A percentile compares a stretch with the other conserved stretches of the same genome.
Evolutionary conservation across 2,113 vertebrate genomes (phyloP).

Genomic region (Dinomys branickii): DNA sequence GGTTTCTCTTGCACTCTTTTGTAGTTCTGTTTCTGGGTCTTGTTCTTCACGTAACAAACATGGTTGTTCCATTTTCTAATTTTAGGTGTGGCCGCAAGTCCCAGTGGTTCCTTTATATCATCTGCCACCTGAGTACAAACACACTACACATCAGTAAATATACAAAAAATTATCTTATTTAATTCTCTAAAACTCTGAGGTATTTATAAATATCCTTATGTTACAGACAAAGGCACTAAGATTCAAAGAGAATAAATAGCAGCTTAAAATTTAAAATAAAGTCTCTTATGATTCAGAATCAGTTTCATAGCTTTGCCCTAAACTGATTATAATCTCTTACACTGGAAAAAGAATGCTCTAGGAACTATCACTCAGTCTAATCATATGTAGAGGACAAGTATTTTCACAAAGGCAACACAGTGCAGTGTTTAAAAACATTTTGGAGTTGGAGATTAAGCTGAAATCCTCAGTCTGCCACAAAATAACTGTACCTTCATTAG

Average conservation of each 20-base stretch:
- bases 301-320: background rate
- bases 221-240: background rate
- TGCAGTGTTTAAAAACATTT: background rate
- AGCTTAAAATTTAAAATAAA: constrained; percentile 12
- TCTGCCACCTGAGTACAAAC: constrained; percentile 71
- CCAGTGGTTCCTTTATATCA: constrained; percentile 50
- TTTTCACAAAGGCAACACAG: background rate
- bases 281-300: background rate
- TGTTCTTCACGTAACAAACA: background rate
- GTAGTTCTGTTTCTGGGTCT: constrained; percentile 9
- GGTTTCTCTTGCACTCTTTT: background rate
- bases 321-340: background rate
- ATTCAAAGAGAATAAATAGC: background rate
- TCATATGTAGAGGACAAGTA: background rate
- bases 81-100: background rate
- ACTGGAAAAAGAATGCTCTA: background rate
- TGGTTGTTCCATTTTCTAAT: constrained; percentile 68
- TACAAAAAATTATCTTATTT: constrained; percentile 17
- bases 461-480: background rate
- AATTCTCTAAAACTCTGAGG: constrained; percentile 15
- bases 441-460: background rate
- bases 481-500: background rate
- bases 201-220: constrained; percentile 26
- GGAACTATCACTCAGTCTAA: background rate
- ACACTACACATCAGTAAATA: constrained; percentile 52